A percentile compares a stretch with the other conserved stretches of the same genome.
These are phyloP conservation scores for Aphodius sticticus DNA, from an alignment of 2,888 invertebrate genomes.

Conservation along the genomic window DNA sequence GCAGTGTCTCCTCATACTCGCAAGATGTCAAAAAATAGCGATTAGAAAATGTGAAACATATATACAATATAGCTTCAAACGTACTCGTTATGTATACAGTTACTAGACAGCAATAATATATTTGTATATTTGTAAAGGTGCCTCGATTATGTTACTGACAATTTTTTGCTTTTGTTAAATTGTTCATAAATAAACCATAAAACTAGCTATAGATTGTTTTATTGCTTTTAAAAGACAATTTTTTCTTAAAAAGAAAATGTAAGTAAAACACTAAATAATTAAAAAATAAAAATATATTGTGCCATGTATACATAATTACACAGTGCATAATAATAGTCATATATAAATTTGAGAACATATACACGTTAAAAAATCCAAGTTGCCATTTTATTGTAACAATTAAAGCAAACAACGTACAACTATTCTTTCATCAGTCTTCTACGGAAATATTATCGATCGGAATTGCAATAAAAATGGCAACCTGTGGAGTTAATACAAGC, in stretches of 20 bases:
- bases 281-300: constrained; percentile 34
- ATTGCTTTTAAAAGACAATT: neutral
- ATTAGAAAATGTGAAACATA: neutral
- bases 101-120: constrained; percentile 45
- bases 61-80: constrained; percentile 30
- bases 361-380: constrained; percentile 16
- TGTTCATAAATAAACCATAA: constrained; percentile 38
- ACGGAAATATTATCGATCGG: neutral
- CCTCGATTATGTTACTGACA: constrained; percentile 44
- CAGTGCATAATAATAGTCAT: constrained; percentile 26
- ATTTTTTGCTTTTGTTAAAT: constrained; percentile 43
- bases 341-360: constrained; percentile 11
- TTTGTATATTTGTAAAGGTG: constrained; percentile 48
- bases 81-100: constrained; percentile 31
- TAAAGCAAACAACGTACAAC: constrained; percentile 7
- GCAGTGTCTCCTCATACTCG: constrained; percentile 30
- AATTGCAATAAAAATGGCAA: constrained; percentile 7
- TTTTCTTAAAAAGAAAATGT: neutral
- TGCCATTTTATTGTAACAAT: constrained; percentile 6
- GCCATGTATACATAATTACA: constrained; percentile 33
- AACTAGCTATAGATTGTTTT: constrained; percentile 5
- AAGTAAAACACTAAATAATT: neutral
- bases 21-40: constrained; percentile 13
- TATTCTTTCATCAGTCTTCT: constrained; percentile 23
- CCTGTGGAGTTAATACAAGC: constrained; percentile 8